phyloP scores from a whole-genome alignment of 2,888 invertebrate species.

The Nymphalis urticae region DNA sequence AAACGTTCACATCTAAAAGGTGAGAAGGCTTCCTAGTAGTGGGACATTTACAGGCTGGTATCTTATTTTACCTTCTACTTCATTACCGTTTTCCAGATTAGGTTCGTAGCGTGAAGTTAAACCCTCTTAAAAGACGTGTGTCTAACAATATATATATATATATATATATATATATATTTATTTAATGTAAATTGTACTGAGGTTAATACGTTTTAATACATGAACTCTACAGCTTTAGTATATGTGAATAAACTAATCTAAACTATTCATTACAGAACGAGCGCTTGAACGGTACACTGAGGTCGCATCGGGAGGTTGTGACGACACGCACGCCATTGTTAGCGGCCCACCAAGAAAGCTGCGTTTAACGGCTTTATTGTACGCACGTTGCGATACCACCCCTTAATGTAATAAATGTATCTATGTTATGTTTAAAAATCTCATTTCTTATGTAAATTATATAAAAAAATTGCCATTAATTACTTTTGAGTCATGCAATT shows the following conservation, averaged over 20 bases:
- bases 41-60: no score
- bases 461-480: no score
- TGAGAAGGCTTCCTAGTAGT: no score
- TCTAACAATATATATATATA: no score
- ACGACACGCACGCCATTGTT: conserved; percentile 86
- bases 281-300: conserved; percentile 60
- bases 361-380: conserved; percentile 70
- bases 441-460: background rate
- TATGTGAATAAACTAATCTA: conserved; percentile 13
- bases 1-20: no score
- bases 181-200: no score
- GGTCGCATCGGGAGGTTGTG: conserved; percentile 81
- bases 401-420: background rate
- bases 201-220: background rate
- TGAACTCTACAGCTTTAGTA: background rate
- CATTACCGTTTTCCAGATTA: background rate
- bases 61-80: no score
- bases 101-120: background rate
- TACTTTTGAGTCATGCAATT: no score
- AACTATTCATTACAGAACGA: conserved; percentile 60
- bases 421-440: background rate
- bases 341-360: conserved; percentile 85
- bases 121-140: no score
- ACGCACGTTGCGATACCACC: background rate
- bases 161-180: no score